Base-by-base conservation (phyloP, 1,140 invertebrate genomes). In the Lucilia sericata region DNA sequence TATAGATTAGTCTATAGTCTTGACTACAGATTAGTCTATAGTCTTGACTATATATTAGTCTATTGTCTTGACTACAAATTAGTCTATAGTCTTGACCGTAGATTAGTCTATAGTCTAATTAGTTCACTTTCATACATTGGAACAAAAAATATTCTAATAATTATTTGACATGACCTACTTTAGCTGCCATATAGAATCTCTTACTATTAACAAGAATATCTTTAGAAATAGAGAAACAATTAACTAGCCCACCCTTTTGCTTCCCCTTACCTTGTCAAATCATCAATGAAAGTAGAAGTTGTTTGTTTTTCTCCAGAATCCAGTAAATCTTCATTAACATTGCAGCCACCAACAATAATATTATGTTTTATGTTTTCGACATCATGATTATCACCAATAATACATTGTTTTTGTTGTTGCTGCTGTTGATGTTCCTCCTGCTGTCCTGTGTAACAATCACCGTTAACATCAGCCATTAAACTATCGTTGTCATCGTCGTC, bases 381-480 rank as follows among this genome's bases (percentile, higher is more conserved):
- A 70, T 70, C 19, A 21, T 70, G n/a, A 70, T 19, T 21, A 70
- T 70, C 19, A 21, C 9, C 19, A 70, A 25, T 25, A 70, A 21
- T 21, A 70, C 21, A 60, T 60, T 60, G 13, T 7, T 17, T 17
- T 14, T 12, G 65, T 14, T 12, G 65, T 25, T 70, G 0, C 19
- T 70, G 65, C 0, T 21, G 21, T 25, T 70, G 65, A n/a, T 70
- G 65, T 2, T 10, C n/a, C 21, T 70, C 4, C 19, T 70, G 65
- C 5, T 10, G 65, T 70, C 19, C 21, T 70, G 10, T 12, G 65
- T 10, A 7, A 21, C 9, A 70, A 70, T 60, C 76, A 49, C 17
- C 19, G 19, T 42, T 80, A 49, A 25, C 47, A 49, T 80, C 76
- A 25, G 76, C 47, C 65, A 70, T 21, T 70, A 70, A 17, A 70